Percentiles rank a stretch among this genome's conserved stretches.
phyloP scores from a whole-genome alignment of 2,888 invertebrate genomes.

The Lamellibrachia columna region DNA sequence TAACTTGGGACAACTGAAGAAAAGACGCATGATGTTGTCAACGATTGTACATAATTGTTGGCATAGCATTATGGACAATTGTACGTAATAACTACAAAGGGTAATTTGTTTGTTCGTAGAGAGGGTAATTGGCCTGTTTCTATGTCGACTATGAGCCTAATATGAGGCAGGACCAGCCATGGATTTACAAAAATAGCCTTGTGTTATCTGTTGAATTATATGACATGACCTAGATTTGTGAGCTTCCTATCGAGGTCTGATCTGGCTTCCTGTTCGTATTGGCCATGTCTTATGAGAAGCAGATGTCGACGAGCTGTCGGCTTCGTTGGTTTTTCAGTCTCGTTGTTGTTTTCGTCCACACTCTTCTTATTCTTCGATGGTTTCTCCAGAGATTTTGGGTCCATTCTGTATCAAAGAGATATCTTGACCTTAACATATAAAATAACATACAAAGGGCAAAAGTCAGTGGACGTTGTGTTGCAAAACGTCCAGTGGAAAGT shows the following conservation, averaged over 20 bases:
- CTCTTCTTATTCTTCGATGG: conserved; percentile 66
- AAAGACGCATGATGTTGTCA: too few species aligned
- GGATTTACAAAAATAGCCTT: too few species aligned
- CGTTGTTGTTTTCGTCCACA: conserved; percentile 47
- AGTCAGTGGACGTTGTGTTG: too few species aligned
- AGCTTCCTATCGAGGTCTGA: conserved; percentile 79
- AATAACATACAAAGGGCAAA: neutral
- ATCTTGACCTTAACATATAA: neutral
- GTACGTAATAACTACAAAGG: too few species aligned
- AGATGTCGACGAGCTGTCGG: conserved; percentile 41
- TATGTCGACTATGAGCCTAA: too few species aligned
- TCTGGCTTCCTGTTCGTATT: conserved; percentile 82
- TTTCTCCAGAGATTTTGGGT: conserved; percentile 77
- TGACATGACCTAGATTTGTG: conserved; percentile 78
- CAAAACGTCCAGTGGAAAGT: too few species aligned
- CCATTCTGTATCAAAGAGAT: conserved; percentile 71
- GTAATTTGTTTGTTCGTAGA: too few species aligned
- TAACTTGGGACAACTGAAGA: too few species aligned
- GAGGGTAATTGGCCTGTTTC: too few species aligned
- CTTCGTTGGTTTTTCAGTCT: conserved; percentile 29
- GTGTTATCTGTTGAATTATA: neutral
- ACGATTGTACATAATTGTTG: too few species aligned
- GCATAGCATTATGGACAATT: too few species aligned
- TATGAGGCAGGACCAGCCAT: too few species aligned
- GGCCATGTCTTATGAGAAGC: conserved; percentile 79